These are phyloP conservation scores for Chrysochloris asiatica DNA, from an alignment of 2,113 vertebrate genomes.

Conservation along the genomic window DNA sequence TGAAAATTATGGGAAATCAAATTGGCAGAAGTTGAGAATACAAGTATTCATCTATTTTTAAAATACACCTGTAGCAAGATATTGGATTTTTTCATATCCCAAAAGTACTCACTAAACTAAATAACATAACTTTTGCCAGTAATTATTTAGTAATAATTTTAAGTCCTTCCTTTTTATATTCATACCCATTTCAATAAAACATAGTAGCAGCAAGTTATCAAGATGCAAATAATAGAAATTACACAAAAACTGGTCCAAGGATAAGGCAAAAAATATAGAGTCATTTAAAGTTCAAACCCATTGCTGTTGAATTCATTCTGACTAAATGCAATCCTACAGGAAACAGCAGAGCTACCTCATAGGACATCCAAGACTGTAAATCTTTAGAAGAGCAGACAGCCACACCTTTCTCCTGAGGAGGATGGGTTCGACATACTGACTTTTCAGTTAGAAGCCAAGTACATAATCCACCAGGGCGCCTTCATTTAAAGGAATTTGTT, in stretches of 20 bases:
- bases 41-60: not conserved
- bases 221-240: too few species aligned
- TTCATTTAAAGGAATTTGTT: not conserved
- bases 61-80: not conserved
- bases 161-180: not conserved
- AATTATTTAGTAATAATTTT: conserved; percentile 29
- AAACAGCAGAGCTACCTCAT: not conserved
- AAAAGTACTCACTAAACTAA: not conserved
- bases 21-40: conserved; percentile 4
- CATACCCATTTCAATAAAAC: not conserved
- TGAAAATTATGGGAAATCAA: conserved; percentile 35
- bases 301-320: not conserved
- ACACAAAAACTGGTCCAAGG: too few species aligned
- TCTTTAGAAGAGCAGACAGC: not conserved
- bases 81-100: not conserved
- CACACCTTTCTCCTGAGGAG: not conserved
- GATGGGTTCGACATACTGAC: not conserved
- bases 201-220: too few species aligned
- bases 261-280: too few species aligned
- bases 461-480: not conserved
- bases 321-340: not conserved
- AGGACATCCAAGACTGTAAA: not conserved
- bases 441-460: not conserved
- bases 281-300: not conserved
- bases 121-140: not conserved